phyloP scores from a whole-genome alignment of 2,797 vertebrate genomes.

The Psittacula derbiana region DNA sequence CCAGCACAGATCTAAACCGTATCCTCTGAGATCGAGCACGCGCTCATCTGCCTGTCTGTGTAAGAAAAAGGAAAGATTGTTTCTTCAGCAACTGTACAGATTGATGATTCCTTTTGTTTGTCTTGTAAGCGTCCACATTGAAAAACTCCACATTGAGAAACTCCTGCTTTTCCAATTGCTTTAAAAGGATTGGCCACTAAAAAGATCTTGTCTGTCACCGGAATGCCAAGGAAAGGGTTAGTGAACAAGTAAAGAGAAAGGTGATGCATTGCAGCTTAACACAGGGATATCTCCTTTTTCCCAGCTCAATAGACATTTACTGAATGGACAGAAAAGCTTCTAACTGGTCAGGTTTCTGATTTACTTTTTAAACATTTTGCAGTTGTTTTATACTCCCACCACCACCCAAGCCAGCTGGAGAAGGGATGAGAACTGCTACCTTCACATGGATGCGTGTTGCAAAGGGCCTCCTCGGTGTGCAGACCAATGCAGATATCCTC shows the following conservation, averaged over 20 bases:
- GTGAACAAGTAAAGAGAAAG: not conserved
- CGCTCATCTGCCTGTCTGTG: not conserved
- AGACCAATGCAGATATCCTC: conserved; percentile 97
- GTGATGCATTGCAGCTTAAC: not conserved
- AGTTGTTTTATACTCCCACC: not conserved
- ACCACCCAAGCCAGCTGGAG: not conserved
- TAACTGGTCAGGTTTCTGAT: not conserved
- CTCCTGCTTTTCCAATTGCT: not conserved
- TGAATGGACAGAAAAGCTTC: not conserved
- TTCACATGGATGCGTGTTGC: conserved; percentile 92
- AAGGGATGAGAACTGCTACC: conserved; percentile 73
- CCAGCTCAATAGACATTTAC: not conserved
- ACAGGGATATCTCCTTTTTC: not conserved
- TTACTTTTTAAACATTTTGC: not conserved
- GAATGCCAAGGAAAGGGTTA: not conserved
- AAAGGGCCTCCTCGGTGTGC: conserved; percentile 96
- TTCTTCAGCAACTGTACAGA: not conserved
- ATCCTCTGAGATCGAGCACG: not conserved
- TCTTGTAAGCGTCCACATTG: not conserved
- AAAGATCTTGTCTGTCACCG: not conserved
- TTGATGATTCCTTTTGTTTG: not conserved
- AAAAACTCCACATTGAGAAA: not conserved
- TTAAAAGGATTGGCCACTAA: not conserved
- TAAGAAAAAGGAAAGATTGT: not conserved
- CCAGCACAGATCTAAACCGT: not conserved